phyloP scores from a whole-genome alignment of 2,888 invertebrate genomes.

The Cephus runcator region DNA sequence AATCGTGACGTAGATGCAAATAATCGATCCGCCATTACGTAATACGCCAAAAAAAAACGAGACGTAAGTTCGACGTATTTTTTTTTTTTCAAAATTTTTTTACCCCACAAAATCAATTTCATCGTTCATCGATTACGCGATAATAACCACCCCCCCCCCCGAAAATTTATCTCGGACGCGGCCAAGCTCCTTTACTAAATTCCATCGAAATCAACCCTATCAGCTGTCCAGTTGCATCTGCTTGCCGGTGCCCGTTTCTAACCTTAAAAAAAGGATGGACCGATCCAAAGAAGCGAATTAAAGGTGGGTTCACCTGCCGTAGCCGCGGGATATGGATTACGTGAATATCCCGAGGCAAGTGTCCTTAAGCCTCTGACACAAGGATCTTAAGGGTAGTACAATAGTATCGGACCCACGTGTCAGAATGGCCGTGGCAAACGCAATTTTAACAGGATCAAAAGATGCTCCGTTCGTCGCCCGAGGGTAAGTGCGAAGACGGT shows the following conservation, averaged over 20 bases:
- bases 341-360: neutral
- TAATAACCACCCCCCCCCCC: neutral
- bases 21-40: neutral
- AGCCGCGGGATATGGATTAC: neutral
- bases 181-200: neutral
- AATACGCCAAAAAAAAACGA: neutral
- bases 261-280: neutral
- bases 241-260: neutral
- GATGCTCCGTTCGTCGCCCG: slow-evolving; percentile 6
- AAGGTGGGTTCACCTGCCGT: neutral
- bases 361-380: neutral
- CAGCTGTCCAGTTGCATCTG: neutral
- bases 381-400: neutral
- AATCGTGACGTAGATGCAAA: neutral
- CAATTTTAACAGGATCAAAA: neutral
- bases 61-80: rapidly evolving
- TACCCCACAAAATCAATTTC: neutral
- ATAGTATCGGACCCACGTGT: neutral
- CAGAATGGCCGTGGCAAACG: neutral
- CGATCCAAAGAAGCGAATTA: neutral
- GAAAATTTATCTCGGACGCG: neutral
- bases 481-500: slow-evolving; percentile 19
- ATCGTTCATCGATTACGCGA: neutral
- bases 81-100: neutral
- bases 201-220: neutral